Evolutionary conservation across 2,888 invertebrate species (phyloP).

Genomic region (Phalera bucephala): DNA sequence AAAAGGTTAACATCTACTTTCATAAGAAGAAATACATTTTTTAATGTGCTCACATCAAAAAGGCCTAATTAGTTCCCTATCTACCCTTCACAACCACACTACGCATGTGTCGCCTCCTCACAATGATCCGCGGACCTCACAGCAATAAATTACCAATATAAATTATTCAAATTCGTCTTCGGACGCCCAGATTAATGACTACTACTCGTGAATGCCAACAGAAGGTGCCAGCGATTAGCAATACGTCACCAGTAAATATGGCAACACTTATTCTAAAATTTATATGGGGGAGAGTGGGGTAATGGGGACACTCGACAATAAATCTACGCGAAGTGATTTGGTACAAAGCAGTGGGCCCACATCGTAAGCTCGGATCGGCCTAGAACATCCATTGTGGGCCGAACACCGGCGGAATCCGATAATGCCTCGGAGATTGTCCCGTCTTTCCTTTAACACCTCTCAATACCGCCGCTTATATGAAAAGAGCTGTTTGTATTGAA

Average conservation of each 20-base stretch:
- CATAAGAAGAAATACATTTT: too few relatives aligned
- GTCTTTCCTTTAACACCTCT: slow-evolving; percentile 77
- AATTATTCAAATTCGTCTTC: slow-evolving; percentile 77
- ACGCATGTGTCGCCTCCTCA: slow-evolving; percentile 46
- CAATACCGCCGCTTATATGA: slow-evolving; percentile 50
- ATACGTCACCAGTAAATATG: slow-evolving; percentile 81
- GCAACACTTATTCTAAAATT: slow-evolving; percentile 81
- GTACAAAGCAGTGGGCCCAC: slow-evolving; percentile 79
- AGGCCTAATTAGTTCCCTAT: too few relatives aligned
- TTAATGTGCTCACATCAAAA: too few relatives aligned
- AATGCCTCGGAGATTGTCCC: slow-evolving; percentile 79
- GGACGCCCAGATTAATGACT: slow-evolving; percentile 74
- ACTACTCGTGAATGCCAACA: slow-evolving; percentile 71
- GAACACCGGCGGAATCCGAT: slow-evolving; percentile 77
- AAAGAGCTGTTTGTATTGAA: slow-evolving; percentile 41
- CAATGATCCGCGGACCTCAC: slow-evolving; percentile 50
- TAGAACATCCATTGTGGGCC: slow-evolving; percentile 75
- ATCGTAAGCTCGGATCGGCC: slow-evolving; percentile 72
- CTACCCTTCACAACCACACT: too few relatives aligned
- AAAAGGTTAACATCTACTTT: too few relatives aligned
- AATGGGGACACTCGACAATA: slow-evolving; percentile 70
- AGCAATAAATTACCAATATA: slow-evolving; percentile 71
- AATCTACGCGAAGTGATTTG: slow-evolving; percentile 79
- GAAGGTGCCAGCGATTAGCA: slow-evolving; percentile 75
- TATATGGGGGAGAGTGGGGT: slow-evolving; percentile 73